Evolutionary conservation across 2,888 invertebrate genomes (phyloP).

Genomic region (Nemapogon koenigi): DNA sequence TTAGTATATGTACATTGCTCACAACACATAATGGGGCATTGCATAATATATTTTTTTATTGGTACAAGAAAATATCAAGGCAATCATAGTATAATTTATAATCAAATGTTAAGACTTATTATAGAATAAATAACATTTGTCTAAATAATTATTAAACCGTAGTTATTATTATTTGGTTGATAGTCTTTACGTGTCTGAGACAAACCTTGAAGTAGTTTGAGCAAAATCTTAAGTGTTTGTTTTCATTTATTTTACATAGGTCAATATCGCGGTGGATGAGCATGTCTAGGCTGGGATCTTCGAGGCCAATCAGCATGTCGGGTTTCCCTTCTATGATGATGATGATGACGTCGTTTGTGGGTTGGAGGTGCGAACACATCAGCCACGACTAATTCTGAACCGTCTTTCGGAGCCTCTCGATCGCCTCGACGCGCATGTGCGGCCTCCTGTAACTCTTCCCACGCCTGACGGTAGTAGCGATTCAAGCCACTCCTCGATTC

Average conservation of each 20-base stretch:
- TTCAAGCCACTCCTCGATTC: slow-evolving; percentile 85
- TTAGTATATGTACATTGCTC: slow-evolving; percentile 16
- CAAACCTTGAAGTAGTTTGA: slow-evolving; percentile 2
- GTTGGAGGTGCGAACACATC: slow-evolving; percentile 55
- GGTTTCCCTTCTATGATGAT: slow-evolving; percentile 76
- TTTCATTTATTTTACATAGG: not conserved
- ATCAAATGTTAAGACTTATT: not conserved
- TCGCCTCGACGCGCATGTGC: slow-evolving; percentile 73
- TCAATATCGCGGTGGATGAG: slow-evolving; percentile 59
- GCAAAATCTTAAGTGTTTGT: not conserved
- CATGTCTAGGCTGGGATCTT: slow-evolving; percentile 59
- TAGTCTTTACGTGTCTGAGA: slow-evolving; percentile 4
- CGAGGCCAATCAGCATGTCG: slow-evolving; percentile 65
- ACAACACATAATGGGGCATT: slow-evolving; percentile 14
- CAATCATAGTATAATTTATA: slow-evolving; percentile 41
- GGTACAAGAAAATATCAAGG: slow-evolving; percentile 53
- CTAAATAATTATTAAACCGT: not conserved
- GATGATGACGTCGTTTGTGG: slow-evolving; percentile 73
- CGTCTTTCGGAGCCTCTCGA: slow-evolving; percentile 70
- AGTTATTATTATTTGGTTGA: slow-evolving; percentile 6
- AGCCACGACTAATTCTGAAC: slow-evolving; percentile 78
- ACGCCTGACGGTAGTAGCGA: slow-evolving; percentile 89
- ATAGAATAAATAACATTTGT: not conserved
- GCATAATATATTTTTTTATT: slow-evolving; percentile 21
- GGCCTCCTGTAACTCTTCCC: slow-evolving; percentile 91